Conservation (phyloP, 2,113 vertebrate species). For the Prunella himalayana region DNA sequence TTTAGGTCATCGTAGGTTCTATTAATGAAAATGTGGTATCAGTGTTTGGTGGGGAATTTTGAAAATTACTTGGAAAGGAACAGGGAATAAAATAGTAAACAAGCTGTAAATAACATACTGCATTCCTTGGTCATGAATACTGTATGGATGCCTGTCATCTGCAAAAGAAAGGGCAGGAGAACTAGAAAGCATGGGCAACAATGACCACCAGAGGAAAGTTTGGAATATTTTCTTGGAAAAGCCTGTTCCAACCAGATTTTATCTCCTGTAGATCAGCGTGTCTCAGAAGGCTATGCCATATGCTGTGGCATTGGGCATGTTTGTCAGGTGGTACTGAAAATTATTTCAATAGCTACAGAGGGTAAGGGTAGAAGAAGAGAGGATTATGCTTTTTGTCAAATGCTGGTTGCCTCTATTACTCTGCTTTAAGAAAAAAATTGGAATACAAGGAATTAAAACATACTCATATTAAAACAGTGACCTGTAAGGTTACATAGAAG, state of each 20-base stretch:
- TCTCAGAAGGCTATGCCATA: background rate
- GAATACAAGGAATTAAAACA: background rate
- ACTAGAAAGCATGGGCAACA: background rate
- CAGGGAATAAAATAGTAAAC: background rate
- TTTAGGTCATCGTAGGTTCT: background rate
- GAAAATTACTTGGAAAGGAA: background rate
- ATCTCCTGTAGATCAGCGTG: background rate
- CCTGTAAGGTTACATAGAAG: background rate
- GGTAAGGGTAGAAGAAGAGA: background rate
- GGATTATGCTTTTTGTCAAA: background rate
- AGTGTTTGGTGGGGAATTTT: background rate
- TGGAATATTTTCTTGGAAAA: background rate
- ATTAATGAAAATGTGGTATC: background rate
- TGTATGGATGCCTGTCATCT: background rate
- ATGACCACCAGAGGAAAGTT: background rate
- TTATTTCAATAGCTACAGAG: background rate
- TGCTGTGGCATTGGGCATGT: background rate
- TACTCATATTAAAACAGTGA: background rate
- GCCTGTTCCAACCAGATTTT: background rate
- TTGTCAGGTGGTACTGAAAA: background rate
- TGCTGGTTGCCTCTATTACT: background rate
- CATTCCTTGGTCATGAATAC: background rate
- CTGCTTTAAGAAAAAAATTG: background rate
- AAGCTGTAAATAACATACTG: rapidly evolving
- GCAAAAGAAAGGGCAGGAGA: background rate